Evolutionary conservation across 2,113 vertebrate genomes (phyloP).

Genomic region (Clarias gariepinus): DNA sequence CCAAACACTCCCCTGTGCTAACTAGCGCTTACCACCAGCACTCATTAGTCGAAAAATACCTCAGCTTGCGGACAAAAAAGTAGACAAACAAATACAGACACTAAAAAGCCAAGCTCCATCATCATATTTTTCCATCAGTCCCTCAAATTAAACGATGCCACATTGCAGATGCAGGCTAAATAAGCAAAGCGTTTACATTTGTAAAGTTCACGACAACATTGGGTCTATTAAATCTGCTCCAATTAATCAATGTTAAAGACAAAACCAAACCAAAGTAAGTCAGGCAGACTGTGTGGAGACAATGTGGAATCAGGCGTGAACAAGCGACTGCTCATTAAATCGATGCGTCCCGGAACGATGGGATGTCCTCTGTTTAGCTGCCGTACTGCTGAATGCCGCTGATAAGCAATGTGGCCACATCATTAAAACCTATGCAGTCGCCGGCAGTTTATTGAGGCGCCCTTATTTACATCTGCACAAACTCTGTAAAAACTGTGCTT

Average conservation of each 20-base stretch:
- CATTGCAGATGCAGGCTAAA: constrained; percentile 3
- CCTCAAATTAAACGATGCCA: constrained; percentile 35
- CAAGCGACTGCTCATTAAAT: constrained; percentile 50
- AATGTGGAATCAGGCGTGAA: constrained; percentile 27
- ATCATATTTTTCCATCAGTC: constrained; percentile 41
- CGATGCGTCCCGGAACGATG: constrained; percentile 26
- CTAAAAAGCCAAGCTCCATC: constrained; percentile 38
- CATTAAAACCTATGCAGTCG: constrained; percentile 50
- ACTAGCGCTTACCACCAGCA: constrained; percentile 89
- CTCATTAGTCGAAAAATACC: constrained; percentile 88
- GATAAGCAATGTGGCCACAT: constrained; percentile 37
- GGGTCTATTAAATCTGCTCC: constrained; percentile 35
- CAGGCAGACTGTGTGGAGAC: constrained; percentile 25
- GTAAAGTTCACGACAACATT: constrained; percentile 1
- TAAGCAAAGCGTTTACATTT: constrained; percentile 45
- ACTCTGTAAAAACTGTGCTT: constrained; percentile 42
- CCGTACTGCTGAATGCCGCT: constrained; percentile 24
- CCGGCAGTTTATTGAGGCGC: constrained; percentile 50
- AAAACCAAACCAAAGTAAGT: constrained; percentile 12
- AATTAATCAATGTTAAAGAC: constrained; percentile 43
- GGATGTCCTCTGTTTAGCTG: constrained; percentile 24
- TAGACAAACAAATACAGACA: constrained; percentile 50
- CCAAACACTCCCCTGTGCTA: constrained; percentile 95
- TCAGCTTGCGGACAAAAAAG: constrained; percentile 30
- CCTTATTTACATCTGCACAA: constrained; percentile 52